These are phyloP conservation scores for Phymatocera aterrima DNA, from an alignment of 2,888 invertebrate species.

Conservation along the genomic window DNA sequence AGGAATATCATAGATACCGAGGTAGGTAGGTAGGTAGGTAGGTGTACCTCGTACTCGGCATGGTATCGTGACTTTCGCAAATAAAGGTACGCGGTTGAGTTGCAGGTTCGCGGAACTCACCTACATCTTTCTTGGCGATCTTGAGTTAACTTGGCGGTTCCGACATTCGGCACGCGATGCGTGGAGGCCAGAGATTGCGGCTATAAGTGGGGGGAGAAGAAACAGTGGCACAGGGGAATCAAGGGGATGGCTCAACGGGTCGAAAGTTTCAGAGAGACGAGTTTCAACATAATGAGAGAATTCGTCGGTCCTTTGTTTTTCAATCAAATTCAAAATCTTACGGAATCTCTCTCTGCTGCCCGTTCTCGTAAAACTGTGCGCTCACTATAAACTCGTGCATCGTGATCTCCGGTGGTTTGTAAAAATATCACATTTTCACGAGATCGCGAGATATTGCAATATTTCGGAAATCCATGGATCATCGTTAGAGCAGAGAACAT, in stretches of 20 bases:
- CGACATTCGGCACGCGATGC: slow-evolving; percentile 31
- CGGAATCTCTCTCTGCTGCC: no score
- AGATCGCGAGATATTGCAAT: no score
- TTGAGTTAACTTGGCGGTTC: slow-evolving; percentile 19
- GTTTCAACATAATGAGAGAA: no score
- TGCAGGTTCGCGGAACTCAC: slow-evolving; percentile 18
- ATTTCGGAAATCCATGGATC: no score
- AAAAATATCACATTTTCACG: no score
- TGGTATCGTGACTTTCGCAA: slow-evolving; percentile 35
- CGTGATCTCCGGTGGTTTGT: no score
- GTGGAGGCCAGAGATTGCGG: slow-evolving; percentile 11
- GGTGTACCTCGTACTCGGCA: not conserved
- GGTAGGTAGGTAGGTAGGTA: not conserved
- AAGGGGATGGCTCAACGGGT: not conserved
- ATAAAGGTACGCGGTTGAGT: slow-evolving; percentile 10
- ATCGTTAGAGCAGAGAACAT: no score
- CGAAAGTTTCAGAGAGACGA: no score
- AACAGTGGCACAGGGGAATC: not conserved
- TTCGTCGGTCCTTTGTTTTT: no score
- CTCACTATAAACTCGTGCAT: no score
- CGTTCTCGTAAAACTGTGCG: no score
- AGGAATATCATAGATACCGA: not conserved
- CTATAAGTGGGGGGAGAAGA: not conserved
- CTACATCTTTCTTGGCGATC: slow-evolving; percentile 26
- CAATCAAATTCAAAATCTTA: no score